A percentile compares a stretch with the other conserved stretches of the same genome.
These are phyloP conservation scores for Anadara kagoshimensis DNA, from an alignment of 1,140 invertebrate species.

Conservation along the genomic window DNA sequence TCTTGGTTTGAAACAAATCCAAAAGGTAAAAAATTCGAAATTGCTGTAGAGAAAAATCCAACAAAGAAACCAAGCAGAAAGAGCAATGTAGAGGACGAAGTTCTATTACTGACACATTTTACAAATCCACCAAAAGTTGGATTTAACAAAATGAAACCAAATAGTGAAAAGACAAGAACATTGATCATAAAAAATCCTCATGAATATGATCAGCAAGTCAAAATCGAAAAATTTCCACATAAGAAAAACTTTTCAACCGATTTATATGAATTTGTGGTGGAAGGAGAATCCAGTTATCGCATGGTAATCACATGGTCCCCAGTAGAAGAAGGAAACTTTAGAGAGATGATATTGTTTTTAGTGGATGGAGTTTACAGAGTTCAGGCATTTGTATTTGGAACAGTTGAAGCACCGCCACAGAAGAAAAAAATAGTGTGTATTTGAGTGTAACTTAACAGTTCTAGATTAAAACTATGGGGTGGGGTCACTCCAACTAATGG, in stretches of 20 bases:
- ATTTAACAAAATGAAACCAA: slow-evolving; percentile 56
- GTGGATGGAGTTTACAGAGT: slow-evolving; percentile 61
- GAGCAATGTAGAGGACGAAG: slow-evolving; percentile 57
- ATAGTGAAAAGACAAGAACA: slow-evolving; percentile 45
- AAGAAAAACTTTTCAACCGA: slow-evolving; percentile 62
- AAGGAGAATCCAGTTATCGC: slow-evolving; percentile 39
- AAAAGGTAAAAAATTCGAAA: slow-evolving; percentile 43
- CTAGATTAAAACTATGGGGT: too few species aligned
- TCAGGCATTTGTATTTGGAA: slow-evolving; percentile 61
- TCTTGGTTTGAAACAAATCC: slow-evolving; percentile 62
- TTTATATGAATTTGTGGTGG: slow-evolving; percentile 50
- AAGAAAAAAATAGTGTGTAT: slow-evolving; percentile 28
- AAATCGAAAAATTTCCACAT: slow-evolving; percentile 62
- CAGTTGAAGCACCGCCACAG: slow-evolving; percentile 52
- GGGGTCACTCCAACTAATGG: too few species aligned
- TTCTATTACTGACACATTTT: slow-evolving; percentile 63
- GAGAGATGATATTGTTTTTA: slow-evolving; percentile 65
- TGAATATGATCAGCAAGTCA: slow-evolving; percentile 64
- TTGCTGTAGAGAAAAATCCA: slow-evolving; percentile 47
- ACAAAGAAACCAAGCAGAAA: slow-evolving; percentile 12
- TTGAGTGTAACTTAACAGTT: too few species aligned
- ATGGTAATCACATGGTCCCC: slow-evolving; percentile 60
- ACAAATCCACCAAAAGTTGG: slow-evolving; percentile 60
- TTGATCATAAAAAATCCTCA: slow-evolving; percentile 62
- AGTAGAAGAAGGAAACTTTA: slow-evolving; percentile 51